These are phyloP conservation scores for Ormia ochracea DNA, from an alignment of 2,888 invertebrate species.

Conservation along the genomic window DNA sequence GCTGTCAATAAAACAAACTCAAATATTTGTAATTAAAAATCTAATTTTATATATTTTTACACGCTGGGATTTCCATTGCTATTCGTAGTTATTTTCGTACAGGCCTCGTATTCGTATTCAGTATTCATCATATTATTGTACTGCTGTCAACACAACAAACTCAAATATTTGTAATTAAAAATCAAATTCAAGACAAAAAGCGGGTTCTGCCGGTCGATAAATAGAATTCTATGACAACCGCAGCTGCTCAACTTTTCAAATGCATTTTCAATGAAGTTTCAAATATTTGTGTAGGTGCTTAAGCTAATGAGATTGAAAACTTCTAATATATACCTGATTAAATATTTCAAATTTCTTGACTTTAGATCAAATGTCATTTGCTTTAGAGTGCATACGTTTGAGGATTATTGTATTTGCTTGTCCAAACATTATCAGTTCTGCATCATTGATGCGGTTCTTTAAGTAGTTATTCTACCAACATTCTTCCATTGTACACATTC, in stretches of 20 bases:
- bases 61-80: no score
- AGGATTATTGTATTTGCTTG: constrained; percentile 8
- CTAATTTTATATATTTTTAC: no score
- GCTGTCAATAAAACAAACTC: background rate
- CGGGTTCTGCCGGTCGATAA: background rate
- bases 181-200: constrained; percentile 1
- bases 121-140: background rate
- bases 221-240: constrained; percentile 15
- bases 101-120: background rate
- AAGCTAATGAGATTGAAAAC: constrained; percentile 26
- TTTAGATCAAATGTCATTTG: constrained; percentile 53
- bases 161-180: constrained; percentile 29
- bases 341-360: constrained; percentile 41
- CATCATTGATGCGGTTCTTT: constrained; percentile 53
- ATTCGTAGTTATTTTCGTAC: background rate
- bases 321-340: constrained; percentile 43
- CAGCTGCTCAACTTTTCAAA: constrained; percentile 21
- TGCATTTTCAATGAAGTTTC: background rate
- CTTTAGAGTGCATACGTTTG: no score
- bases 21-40: constrained; percentile 30
- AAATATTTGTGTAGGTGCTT: constrained; percentile 60
- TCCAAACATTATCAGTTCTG: constrained; percentile 51
- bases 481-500: background rate
- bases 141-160: background rate
- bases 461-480: background rate